phyloP scores from a whole-genome alignment of 2,888 invertebrate genomes.

The Phengaris arion region DNA sequence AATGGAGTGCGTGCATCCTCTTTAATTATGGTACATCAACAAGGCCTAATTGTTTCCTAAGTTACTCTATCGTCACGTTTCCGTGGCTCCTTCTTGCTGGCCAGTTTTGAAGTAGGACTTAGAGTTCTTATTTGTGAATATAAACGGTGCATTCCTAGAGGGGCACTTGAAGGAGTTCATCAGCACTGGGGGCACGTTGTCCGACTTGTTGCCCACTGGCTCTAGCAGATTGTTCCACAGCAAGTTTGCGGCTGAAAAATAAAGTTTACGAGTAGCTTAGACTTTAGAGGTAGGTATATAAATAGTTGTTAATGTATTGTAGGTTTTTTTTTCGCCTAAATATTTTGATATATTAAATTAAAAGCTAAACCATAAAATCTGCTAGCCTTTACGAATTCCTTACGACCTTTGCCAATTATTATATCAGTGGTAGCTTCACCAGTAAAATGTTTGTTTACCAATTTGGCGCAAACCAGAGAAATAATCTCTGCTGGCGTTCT shows the following conservation, averaged over 20 bases:
- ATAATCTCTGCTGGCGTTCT: too few species aligned
- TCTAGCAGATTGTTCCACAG: conserved; percentile 87
- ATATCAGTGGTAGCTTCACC: too few species aligned
- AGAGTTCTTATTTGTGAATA: conserved; percentile 82
- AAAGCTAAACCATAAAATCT: too few species aligned
- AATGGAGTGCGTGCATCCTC: neutral
- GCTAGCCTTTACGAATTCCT: too few species aligned
- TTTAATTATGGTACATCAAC: neutral
- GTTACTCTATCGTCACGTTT: conserved; percentile 40
- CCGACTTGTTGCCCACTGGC: conserved; percentile 83
- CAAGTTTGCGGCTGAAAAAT: conserved; percentile 82
- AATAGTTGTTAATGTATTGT: too few species aligned
- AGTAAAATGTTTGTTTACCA: too few species aligned
- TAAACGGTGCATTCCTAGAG: conserved; percentile 76
- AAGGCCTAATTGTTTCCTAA: neutral
- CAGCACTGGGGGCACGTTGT: conserved; percentile 74
- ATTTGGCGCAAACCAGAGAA: too few species aligned
- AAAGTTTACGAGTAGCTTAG: neutral
- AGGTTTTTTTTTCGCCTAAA: too few species aligned
- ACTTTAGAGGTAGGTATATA: too few species aligned
- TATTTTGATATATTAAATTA: too few species aligned
- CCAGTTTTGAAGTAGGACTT: conserved; percentile 52
- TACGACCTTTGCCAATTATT: too few species aligned
- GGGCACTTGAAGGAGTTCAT: conserved; percentile 83
- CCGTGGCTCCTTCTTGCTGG: conserved; percentile 53